These are phyloP conservation scores for Pollachius pollachius DNA, from an alignment of 2,113 vertebrate genomes.

Conservation along the genomic window DNA sequence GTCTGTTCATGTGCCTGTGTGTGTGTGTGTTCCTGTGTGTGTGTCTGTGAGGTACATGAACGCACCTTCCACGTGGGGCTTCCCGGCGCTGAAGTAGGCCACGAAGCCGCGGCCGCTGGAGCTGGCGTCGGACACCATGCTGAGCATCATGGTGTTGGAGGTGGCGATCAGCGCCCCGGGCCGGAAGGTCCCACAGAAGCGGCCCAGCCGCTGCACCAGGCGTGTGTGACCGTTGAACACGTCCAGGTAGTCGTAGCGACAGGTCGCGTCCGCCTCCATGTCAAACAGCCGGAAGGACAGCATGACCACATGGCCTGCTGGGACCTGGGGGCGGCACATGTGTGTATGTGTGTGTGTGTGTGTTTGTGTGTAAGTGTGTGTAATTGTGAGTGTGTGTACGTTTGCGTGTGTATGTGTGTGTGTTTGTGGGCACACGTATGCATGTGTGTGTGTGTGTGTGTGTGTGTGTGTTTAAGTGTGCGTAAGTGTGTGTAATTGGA, in stretches of 20 bases:
- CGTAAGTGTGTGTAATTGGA: not conserved
- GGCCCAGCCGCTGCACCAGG: conserved; percentile 79
- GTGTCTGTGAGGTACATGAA: conserved; percentile 18
- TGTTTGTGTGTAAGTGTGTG: too few relatives aligned
- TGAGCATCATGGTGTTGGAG: conserved; percentile 83
- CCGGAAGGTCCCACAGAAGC: conserved; percentile 88
- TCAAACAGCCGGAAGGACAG: conserved; percentile 88
- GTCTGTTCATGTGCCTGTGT: not conserved
- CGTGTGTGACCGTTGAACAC: conserved; percentile 81
- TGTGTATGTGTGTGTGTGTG: too few relatives aligned
- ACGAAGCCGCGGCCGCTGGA: conserved; percentile 83
- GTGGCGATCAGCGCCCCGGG: conserved; percentile 84
- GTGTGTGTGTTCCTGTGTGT: not conserved
- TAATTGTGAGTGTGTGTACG: too few relatives aligned
- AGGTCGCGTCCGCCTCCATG: conserved; percentile 83
- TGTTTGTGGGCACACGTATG: not conserved
- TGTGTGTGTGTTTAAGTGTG: too few relatives aligned
- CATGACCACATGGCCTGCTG: conserved; percentile 84
- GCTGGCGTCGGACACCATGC: conserved; percentile 80
- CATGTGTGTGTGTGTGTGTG: not conserved
- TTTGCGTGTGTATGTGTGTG: too few relatives aligned
- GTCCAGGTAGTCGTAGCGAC: conserved; percentile 86
- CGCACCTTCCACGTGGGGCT: conserved; percentile 80
- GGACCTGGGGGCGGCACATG: conserved; percentile 71
- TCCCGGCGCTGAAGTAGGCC: conserved; percentile 79